Evolutionary conservation across 2,797 vertebrate species (phyloP), one percentile per base, ranked within the genome.

Genomic region (Otus scops): DNA sequence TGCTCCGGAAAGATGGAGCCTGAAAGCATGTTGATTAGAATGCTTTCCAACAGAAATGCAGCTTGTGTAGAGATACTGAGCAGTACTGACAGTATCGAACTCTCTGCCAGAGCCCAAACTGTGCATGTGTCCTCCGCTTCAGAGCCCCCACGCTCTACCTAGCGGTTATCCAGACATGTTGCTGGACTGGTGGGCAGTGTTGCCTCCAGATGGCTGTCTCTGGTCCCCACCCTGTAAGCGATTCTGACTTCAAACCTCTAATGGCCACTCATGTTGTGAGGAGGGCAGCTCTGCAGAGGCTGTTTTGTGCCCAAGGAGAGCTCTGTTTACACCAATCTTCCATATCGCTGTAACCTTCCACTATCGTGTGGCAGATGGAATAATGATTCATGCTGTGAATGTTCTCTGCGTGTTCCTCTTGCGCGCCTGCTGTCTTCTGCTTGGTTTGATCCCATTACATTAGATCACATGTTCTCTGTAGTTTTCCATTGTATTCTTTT

Each of bases 361-460:
- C 91, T 95, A 30, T 89, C 84, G 45, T 93, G 88, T 96, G 95
- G 94, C 94, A 97, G 94, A 96, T 91, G 94, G 94, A 96, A 97
- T 91, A 94, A 94, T 94, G 93, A 97, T 93, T 97, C 96, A 97
- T 93, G 85, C 95, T 93, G 88, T 97, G 93, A 97, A 93, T 93
- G 94, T 96, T 96, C 95, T 97, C 89, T 97, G 80, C 93, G 91
- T 95, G 93, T 95, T 94, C 93, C 93, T 97, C 83, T 96, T 88
- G 88, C 85, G 71, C 90, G 90, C 96, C 97, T 97, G 94, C 95
- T 96, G 92, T 97, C 93, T 94, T 94, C 95, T 94, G 95, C 95
- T 95, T 96, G 91, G 95, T 95, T 97, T 96, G 95, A 93, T 95
- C 95, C 94, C 93, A 76, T 97, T 95, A 90, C 97, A 92, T 88